phyloP scores from a whole-genome alignment of 2,888 invertebrate genomes.

The Junonia oenone region DNA sequence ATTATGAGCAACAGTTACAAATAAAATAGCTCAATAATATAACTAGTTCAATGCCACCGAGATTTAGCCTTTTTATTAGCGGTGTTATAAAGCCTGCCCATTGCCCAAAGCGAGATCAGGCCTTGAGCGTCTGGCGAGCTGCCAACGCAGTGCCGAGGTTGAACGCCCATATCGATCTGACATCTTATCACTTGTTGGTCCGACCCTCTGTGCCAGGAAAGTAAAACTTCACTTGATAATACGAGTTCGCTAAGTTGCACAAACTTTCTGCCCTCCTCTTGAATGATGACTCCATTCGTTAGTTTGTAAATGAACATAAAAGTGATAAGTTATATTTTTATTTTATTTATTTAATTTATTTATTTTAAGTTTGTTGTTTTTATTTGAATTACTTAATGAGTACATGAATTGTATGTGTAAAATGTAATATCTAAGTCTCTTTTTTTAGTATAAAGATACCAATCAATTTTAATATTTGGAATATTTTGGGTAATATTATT shows the following conservation, averaged over 20 bases:
- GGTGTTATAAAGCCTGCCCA: slow-evolving; percentile 10
- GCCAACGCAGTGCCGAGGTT: slow-evolving; percentile 17
- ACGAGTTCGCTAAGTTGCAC: not conserved
- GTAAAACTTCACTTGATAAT: not conserved
- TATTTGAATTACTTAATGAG: too few species aligned
- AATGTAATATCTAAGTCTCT: too few species aligned
- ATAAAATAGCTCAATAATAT: too few species aligned
- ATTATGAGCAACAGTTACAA: too few species aligned
- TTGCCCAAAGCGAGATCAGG: slow-evolving; percentile 8
- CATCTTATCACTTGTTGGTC: slow-evolving; percentile 24
- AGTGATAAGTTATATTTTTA: too few species aligned
- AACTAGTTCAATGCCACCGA: too few species aligned
- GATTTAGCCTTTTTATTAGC: slow-evolving; percentile 7
- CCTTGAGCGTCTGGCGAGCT: slow-evolving; percentile 17
- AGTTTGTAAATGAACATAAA: not conserved
- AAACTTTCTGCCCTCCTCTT: not conserved
- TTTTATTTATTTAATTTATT: too few species aligned
- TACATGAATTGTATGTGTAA: too few species aligned
- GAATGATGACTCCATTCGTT: not conserved
- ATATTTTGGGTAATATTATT: too few species aligned
- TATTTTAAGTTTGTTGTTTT: too few species aligned
- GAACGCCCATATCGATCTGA: slow-evolving; percentile 21
- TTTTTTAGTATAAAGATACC: too few species aligned
- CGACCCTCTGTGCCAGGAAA: not conserved
- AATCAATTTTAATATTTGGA: too few species aligned